Evolutionary conservation across 1,140 invertebrate species (phyloP).

Genomic region (Acromyrmex echinatior): DNA sequence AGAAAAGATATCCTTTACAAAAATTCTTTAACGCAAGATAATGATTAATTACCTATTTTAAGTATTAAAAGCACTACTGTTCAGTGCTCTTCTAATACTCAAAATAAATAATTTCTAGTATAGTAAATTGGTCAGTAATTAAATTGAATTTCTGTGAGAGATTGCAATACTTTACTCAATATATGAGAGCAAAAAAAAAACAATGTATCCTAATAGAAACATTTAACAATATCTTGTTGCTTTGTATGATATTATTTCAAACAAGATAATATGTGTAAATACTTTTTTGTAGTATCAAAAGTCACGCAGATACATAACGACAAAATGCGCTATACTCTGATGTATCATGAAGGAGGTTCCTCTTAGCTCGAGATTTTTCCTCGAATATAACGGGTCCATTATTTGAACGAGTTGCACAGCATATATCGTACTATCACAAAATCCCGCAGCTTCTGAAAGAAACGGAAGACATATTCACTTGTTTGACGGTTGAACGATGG

Average conservation of each 20-base stretch:
- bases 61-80: too few relatives aligned
- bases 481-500: slow-evolving; percentile 1
- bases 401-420: not conserved
- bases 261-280: slow-evolving; percentile 14
- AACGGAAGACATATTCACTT: slow-evolving; percentile 4
- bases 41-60: too few relatives aligned
- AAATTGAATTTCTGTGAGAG: too few relatives aligned
- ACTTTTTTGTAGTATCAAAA: not conserved
- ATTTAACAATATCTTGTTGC: not conserved
- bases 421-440: slow-evolving; percentile 16
- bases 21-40: too few relatives aligned
- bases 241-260: not conserved
- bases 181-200: not conserved
- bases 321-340: not conserved
- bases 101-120: too few relatives aligned
- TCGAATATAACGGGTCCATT: slow-evolving; percentile 24
- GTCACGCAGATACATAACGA: not conserved
- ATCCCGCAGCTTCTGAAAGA: not conserved
- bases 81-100: too few relatives aligned
- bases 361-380: not conserved
- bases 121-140: too few relatives aligned
- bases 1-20: not conserved
- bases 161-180: not conserved
- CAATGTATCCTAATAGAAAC: not conserved
- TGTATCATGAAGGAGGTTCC: not conserved